Evolutionary conservation across 1,140 invertebrate species (phyloP).

Genomic region (Procambarus virginalis): DNA sequence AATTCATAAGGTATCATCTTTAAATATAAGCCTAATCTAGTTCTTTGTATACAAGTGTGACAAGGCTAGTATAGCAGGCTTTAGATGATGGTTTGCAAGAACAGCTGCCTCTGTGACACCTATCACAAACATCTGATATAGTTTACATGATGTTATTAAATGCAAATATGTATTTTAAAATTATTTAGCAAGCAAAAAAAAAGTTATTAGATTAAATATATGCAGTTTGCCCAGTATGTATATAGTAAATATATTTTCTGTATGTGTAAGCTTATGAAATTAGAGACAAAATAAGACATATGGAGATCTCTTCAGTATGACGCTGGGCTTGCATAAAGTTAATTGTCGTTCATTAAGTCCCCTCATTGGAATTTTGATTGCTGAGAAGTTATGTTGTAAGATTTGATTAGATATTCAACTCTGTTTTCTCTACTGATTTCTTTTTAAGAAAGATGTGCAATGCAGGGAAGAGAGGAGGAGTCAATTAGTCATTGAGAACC

Average conservation of each 20-base stretch:
- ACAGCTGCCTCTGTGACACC: constrained; percentile 3
- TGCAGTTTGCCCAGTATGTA: constrained; percentile 22
- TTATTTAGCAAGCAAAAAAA: constrained; percentile 22
- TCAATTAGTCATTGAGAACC: not conserved
- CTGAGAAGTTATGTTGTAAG: not conserved
- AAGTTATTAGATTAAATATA: constrained; percentile 12
- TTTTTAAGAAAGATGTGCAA: not conserved
- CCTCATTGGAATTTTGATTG: not conserved
- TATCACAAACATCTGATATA: constrained; percentile 12
- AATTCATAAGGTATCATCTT: constrained; percentile 43
- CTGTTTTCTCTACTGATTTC: no score
- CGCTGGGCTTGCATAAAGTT: not conserved
- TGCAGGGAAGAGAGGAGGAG: not conserved
- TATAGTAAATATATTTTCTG: constrained; percentile 49
- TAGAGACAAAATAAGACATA: not conserved
- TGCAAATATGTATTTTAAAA: constrained; percentile 45
- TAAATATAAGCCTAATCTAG: constrained; percentile 41
- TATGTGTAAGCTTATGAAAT: constrained; percentile 39
- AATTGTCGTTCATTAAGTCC: not conserved
- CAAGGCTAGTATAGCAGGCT: constrained; percentile 24
- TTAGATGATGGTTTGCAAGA: constrained; percentile 33
- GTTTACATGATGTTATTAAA: constrained; percentile 20
- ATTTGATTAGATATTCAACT: not conserved
- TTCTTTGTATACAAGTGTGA: constrained; percentile 34
- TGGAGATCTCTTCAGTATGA: not conserved